Evolutionary conservation across 92 coral and sea anemone genomes (phyloP), one percentile per base, ranked within the genome.

Genomic region (Muricea muricata): DNA sequence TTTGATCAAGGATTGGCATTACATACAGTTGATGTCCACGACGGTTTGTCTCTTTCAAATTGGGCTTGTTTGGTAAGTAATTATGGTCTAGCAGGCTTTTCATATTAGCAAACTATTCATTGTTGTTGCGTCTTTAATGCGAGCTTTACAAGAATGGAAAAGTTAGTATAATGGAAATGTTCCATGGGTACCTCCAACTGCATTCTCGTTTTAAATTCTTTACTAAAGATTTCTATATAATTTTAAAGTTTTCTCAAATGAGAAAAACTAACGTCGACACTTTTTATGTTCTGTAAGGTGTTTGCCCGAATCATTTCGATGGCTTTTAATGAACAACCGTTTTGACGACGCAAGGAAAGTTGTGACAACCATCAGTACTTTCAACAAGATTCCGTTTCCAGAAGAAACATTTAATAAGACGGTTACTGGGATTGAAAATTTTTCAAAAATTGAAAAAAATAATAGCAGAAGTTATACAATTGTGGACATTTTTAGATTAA

Each of bases 1-100:
- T 58, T 45, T 78, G 1, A 56, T 78, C 26, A 67, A 78, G 54
- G 71, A 78, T n/a, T 78, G 83, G 83, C 28, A 35, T 26, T 78
- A 78, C 34, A 78, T 78, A 15, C 83, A 78, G 50, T 45, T 78
- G 30, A 26, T 78, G 32, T 6, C 52, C 34, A 78, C 55, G 20
- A 7, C 31, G 15, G 46, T 26, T 6, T 42, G 71, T 6, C 9
- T 78, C 23, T 24, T 57, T 35, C 83, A 78, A 13, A 78, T 78
- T 78, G 83, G 83, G 24, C 55, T 78, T 14, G 15, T 78, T 3
- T 78, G 71, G 83, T 78, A 37, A 56, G 83, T 20, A 6, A 11
- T 15, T 2, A 20, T 15, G 3, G 14, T 2, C 23, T 10, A 20
- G 28, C 4, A 7, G 14, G n/a, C 15, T 2, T 1, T 6, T 45